Conservation (phyloP, 2,888 invertebrate genomes). For the Acrocyrtus sp. region DNA sequence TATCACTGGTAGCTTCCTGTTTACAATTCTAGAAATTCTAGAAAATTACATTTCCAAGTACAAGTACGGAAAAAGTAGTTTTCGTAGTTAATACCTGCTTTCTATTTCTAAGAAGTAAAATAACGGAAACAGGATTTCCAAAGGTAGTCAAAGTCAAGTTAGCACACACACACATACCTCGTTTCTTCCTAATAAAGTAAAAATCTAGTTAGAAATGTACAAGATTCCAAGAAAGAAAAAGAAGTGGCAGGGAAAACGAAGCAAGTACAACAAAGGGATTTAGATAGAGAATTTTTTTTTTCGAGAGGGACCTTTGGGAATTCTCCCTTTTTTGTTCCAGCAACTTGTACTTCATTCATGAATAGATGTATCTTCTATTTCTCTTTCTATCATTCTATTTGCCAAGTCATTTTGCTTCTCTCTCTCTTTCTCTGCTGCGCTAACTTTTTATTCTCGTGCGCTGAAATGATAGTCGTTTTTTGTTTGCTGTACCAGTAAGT, state of each 20-base stretch:
- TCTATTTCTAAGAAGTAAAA: too few relatives aligned
- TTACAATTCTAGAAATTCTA: too few relatives aligned
- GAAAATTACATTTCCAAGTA: too few relatives aligned
- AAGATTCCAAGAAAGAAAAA: too few relatives aligned
- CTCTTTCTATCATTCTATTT: conserved; percentile 42
- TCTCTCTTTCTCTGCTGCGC: conserved; percentile 24
- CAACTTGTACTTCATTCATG: conserved; percentile 20
- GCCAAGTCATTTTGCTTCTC: conserved; percentile 30
- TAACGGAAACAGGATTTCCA: too few relatives aligned
- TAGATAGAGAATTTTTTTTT: conserved; percentile 33
- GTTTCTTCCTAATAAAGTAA: too few relatives aligned
- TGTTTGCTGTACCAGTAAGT: conserved; percentile 39
- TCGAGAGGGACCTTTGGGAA: conserved; percentile 33
- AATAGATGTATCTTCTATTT: neutral
- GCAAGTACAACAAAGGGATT: conserved; percentile 36
- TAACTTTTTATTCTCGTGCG: conserved; percentile 29
- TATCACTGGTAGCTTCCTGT: too few relatives aligned
- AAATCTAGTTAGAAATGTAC: too few relatives aligned
- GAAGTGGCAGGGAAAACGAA: neutral
- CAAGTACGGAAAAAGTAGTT: too few relatives aligned
- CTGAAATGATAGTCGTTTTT: conserved; percentile 45
- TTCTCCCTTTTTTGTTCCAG: conserved; percentile 30
- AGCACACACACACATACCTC: too few relatives aligned
- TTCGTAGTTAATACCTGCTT: too few relatives aligned
- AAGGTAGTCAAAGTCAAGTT: too few relatives aligned